Conservation (phyloP, 2,113 vertebrate genomes). For the Thunnus maccoyii region DNA sequence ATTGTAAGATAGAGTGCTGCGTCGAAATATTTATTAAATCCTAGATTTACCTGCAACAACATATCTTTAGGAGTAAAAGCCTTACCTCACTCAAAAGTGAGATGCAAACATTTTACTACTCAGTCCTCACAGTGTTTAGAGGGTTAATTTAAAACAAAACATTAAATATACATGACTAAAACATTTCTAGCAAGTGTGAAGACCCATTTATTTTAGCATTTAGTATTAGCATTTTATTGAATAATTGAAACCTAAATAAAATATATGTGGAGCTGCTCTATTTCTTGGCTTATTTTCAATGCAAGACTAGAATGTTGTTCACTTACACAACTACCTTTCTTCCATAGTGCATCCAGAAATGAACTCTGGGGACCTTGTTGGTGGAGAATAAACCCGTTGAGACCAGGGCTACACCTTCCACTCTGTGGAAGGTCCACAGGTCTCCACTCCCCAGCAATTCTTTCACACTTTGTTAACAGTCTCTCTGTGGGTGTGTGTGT, state of each 20-base stretch:
- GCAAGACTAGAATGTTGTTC: not conserved
- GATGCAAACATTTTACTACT: not conserved
- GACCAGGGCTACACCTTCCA: slow-evolving; percentile 30
- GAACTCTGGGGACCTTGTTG: slow-evolving; percentile 27
- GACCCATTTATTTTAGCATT: not conserved
- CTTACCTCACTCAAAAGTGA: not conserved
- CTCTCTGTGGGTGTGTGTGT: too few relatives aligned
- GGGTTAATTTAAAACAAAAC: slow-evolving; percentile 8
- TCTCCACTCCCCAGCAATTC: not conserved
- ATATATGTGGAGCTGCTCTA: not conserved
- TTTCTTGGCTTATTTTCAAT: not conserved
- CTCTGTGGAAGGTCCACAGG: slow-evolving; percentile 18
- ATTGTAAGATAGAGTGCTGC: slow-evolving; percentile 9
- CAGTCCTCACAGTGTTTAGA: not conserved
- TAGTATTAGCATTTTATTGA: slow-evolving; percentile 7
- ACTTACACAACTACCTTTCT: not conserved
- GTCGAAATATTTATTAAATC: slow-evolving; percentile 9
- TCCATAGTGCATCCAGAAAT: not conserved
- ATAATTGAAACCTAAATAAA: slow-evolving; percentile 47
- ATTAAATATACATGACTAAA: slow-evolving; percentile 9
- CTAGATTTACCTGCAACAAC: not conserved
- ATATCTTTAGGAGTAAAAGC: not conserved
- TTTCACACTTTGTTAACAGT: slow-evolving; percentile 18
- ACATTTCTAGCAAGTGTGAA: slow-evolving; percentile 14
- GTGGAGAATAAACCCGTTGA: slow-evolving; percentile 36